Base-by-base conservation (phyloP, 2,797 vertebrate species). In the Hydrophis major region DNA sequence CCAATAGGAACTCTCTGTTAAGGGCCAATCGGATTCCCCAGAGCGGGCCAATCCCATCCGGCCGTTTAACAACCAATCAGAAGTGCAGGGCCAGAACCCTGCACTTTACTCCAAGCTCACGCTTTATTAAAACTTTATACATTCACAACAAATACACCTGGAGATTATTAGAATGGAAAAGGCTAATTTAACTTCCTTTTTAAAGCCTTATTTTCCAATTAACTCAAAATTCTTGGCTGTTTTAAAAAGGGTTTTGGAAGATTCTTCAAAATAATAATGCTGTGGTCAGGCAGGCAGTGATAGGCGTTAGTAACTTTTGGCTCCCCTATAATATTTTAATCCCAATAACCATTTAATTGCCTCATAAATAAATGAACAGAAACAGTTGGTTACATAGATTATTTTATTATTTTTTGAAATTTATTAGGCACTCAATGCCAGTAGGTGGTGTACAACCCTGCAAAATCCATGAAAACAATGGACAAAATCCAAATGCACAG, bases 201-300 rank as follows among this genome's bases (percentile, higher is more conserved):
- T 28, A 59, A 66, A 94, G 88, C 88, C 93, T 90, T 61, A 13
- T 91, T 94, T 92, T 89, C 74, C 37, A 92, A 93, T 74, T 47
- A 18, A 74, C 0, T 0, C 94, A 92, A 88, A 6, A 89, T 94
- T 92, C 18, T 0, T 95, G 47, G 55, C 90, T 95, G 91, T 92
- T 91, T 92, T 94, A 93, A 93, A 96, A 93, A 89, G 87, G 87
- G 92, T 93, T 94, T 93, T 91, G 88, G 95, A 93, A 94, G 93
- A 96, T 91, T 56, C 94, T 95, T 97, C 93, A 94, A 53, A 95
- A 88, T 90, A 95, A 93, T 96, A 92, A 61, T 94, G 97, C 97
- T 83, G 37, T 83, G 74, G 10, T 47, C 20, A 83, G 37, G 74
- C 20, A 42, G 20, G 22, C 74, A 83, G 20, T 47, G 74, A 47